Evolutionary conservation across 1,140 invertebrate genomes (phyloP).

Genomic region (Drosophila dunni): DNA sequence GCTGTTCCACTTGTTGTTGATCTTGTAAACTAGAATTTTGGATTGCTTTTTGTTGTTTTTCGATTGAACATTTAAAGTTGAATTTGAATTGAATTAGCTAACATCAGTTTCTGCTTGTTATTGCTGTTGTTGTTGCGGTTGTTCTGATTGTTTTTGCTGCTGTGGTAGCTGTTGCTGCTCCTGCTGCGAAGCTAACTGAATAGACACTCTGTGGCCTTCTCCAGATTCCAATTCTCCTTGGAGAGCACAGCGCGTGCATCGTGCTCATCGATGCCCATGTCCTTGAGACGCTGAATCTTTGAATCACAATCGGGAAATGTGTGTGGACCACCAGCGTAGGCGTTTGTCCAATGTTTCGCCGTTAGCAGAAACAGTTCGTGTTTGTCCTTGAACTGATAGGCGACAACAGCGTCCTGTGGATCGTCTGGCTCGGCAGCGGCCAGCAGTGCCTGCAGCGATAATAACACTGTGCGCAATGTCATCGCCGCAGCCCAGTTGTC

Average conservation of each 20-base stretch:
- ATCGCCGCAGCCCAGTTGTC: conserved; percentile 99
- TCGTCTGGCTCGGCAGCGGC: conserved; percentile 98
- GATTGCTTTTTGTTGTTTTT: conserved; percentile 13
- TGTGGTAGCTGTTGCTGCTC: conserved; percentile 2
- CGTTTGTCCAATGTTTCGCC: conserved; percentile 97
- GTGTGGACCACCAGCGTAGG: conserved; percentile 94
- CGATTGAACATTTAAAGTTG: conserved; percentile 16
- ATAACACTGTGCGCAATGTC: conserved; percentile 97
- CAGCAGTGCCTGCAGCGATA: conserved; percentile 96
- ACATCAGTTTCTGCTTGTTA: background rate
- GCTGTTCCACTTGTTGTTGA: background rate
- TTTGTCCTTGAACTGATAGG: conserved; percentile 97
- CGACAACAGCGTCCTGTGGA: conserved; percentile 98
- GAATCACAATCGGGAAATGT: conserved; percentile 91
- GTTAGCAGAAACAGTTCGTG: conserved; percentile 94
- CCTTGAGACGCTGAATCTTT: conserved; percentile 92
- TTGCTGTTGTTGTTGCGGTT: conserved; percentile 6
- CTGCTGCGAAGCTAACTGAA: conserved; percentile 90
- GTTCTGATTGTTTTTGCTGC: background rate
- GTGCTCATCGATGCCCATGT: conserved; percentile 95
- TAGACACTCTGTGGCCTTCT: conserved; percentile 93
- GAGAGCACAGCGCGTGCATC: conserved; percentile 93
- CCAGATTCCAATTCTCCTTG: conserved; percentile 95
- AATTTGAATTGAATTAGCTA: conserved; percentile 11
- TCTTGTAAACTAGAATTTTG: conserved; percentile 30